Evolutionary conservation across 2,888 invertebrate species (phyloP).

Genomic region (Plemyria rubiginata): DNA sequence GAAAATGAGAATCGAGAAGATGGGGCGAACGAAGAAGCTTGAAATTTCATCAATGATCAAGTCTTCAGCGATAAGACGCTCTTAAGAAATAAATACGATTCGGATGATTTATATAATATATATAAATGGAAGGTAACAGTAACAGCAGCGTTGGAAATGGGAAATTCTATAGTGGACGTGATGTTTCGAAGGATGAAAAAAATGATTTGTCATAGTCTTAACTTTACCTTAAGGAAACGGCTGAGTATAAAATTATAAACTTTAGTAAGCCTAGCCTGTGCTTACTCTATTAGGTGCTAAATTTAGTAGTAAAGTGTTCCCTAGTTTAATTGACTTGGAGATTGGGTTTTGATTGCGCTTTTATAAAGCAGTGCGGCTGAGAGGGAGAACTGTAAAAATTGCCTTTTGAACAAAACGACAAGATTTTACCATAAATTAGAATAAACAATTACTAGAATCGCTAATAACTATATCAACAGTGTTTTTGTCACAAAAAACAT

Average conservation of each 20-base stretch:
- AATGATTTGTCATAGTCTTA: slow-evolving; percentile 53
- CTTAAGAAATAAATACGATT: slow-evolving; percentile 28
- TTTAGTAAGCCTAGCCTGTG: slow-evolving; percentile 78
- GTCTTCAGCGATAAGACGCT: slow-evolving; percentile 40
- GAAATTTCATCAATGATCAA: slow-evolving; percentile 82
- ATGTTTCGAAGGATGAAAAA: slow-evolving; percentile 42
- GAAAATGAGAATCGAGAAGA: slow-evolving; percentile 57
- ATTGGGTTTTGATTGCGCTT: slow-evolving; percentile 80
- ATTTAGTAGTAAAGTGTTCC: slow-evolving; percentile 89
- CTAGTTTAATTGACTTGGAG: slow-evolving; percentile 94
- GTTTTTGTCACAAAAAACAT: slow-evolving; percentile 14
- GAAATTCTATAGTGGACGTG: slow-evolving; percentile 32
- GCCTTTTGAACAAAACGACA: slow-evolving; percentile 24
- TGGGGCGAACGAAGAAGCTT: slow-evolving; percentile 70
- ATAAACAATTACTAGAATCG: background rate
- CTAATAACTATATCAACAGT: slow-evolving; percentile 4
- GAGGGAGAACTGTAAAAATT: slow-evolving; percentile 51
- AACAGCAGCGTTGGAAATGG: slow-evolving; percentile 57
- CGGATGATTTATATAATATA: slow-evolving; percentile 26
- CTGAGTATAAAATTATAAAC: slow-evolving; percentile 84
- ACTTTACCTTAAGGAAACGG: slow-evolving; percentile 76
- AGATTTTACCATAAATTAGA: slow-evolving; percentile 11
- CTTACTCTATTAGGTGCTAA: slow-evolving; percentile 83
- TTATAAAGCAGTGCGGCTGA: slow-evolving; percentile 58
- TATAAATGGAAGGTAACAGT: slow-evolving; percentile 45